Percentiles rank a stretch among this genome's conserved stretches.
Evolutionary conservation across 2,888 invertebrate genomes (phyloP).

Genomic region (Linnaemya vulpina): DNA sequence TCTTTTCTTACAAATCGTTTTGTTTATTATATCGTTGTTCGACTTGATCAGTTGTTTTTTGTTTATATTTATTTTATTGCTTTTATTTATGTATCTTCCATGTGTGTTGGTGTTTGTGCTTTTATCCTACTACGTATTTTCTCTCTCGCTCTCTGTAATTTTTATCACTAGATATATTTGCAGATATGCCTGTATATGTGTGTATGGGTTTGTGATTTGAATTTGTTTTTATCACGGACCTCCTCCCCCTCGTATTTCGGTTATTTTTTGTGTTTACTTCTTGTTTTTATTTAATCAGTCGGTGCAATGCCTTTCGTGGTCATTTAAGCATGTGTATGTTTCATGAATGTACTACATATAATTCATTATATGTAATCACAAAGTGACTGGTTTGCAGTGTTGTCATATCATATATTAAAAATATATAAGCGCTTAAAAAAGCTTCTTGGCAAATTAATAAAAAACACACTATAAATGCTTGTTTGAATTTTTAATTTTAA

Average conservation of each 20-base stretch:
- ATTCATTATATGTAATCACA: constrained; percentile 33
- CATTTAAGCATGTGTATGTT: constrained; percentile 28
- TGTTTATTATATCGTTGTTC: constrained; percentile 47
- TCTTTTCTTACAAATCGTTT: constrained; percentile 20
- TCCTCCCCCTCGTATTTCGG: neutral
- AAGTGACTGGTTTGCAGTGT: constrained; percentile 52
- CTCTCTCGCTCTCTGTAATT: neutral
- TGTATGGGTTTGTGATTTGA: neutral
- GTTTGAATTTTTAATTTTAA: no score
- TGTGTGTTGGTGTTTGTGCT: neutral
- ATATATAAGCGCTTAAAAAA: no score
- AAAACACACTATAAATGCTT: no score
- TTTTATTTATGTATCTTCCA: constrained; percentile 36
- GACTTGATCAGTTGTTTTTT: constrained; percentile 70
- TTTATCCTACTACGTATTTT: neutral
- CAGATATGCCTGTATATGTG: neutral
- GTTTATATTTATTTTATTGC: constrained; percentile 66
- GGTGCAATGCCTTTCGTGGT: constrained; percentile 69
- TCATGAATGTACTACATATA: neutral
- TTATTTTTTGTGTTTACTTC: neutral
- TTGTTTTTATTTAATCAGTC: constrained; percentile 53
- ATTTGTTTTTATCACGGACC: neutral
- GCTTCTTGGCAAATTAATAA: no score
- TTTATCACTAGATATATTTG: constrained; percentile 9
- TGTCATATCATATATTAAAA: no score